Percentiles rank a stretch among this genome's conserved stretches.
phyloP scores from a whole-genome alignment of 2,888 invertebrate genomes.

The Tenthredo livida region DNA sequence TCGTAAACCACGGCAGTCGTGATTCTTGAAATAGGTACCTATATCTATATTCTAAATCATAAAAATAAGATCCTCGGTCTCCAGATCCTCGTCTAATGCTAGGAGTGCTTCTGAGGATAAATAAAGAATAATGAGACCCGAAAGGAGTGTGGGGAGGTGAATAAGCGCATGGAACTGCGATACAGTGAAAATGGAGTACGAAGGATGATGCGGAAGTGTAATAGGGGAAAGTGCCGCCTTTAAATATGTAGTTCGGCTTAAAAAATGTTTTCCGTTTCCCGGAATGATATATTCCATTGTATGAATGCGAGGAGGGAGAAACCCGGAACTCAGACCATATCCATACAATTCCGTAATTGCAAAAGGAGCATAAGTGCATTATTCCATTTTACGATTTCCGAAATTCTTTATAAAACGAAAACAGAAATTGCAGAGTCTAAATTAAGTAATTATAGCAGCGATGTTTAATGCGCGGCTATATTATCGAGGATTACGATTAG shows the following conservation, averaged over 20 bases:
- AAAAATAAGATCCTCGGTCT: background rate
- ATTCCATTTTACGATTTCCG: background rate
- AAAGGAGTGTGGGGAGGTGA: background rate
- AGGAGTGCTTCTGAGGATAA: background rate
- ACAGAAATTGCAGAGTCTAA: background rate
- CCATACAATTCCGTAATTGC: background rate
- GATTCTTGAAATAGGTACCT: background rate
- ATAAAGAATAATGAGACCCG: background rate
- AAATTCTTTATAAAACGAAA: background rate
- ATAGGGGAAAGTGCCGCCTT: background rate
- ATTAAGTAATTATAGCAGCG: background rate
- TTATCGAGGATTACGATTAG: background rate
- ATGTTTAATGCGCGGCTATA: background rate
- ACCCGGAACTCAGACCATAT: background rate
- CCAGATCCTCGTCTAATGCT: background rate
- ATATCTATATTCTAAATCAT: background rate
- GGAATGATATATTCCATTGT: background rate
- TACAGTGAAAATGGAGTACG: background rate
- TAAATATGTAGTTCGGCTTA: background rate
- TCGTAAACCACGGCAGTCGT: conserved; percentile 15
- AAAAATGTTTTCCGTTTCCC: background rate
- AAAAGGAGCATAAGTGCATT: background rate
- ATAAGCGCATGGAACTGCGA: background rate
- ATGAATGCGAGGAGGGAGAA: background rate
- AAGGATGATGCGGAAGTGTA: background rate